Evolutionary conservation across 2,797 vertebrate species (phyloP), one percentile per base, ranked within the genome.

Genomic region (Megalops cyprinoides): DNA sequence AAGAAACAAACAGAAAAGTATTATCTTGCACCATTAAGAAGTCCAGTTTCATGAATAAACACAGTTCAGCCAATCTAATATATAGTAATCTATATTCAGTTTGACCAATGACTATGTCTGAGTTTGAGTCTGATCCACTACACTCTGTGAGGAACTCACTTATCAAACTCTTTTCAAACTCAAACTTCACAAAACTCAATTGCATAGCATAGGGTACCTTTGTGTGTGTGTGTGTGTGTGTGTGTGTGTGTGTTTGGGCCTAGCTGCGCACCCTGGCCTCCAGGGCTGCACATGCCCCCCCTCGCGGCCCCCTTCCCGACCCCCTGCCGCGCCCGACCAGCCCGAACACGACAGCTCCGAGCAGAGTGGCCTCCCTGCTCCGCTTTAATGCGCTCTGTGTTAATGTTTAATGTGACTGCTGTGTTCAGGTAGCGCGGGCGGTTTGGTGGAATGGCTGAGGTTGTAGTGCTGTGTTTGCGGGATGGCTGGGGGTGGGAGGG

Each of bases 351-450:
- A 37, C 12, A 28, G 28, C 60, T 65, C 25, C 1, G 18, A 71
- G 67, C 67, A 42, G 3, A 42, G 15, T 20, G 9, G 15, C 65
- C 18, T 10, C 65, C 2, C 31, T 14, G 28, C 37, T 37, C 65
- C 2, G 37, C 37, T 69, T 37, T 37, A 9, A 39, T 71, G 15
- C 20, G 10, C 39, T 42, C 3, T 3, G 28, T 69, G 85, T 93
- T 91, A 93, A 94, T 92, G 85, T 91, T 94, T 94, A 91, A 95
- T 94, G 92, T 86, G 87, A 84, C 87, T 90, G 87, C 86, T 89
- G 82, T 87, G 65, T 90, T 90, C 84, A 89, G 89, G 87, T 91
- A 90, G 89, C 90, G 84, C 90, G 85, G 84, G 85, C 87, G 91
- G 90, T 87, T 90, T 85, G 86, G 90, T 85, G 88, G 85, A 94